Base-by-base conservation (phyloP, 1,140 invertebrate genomes). In the Cydia fagiglandana region DNA sequence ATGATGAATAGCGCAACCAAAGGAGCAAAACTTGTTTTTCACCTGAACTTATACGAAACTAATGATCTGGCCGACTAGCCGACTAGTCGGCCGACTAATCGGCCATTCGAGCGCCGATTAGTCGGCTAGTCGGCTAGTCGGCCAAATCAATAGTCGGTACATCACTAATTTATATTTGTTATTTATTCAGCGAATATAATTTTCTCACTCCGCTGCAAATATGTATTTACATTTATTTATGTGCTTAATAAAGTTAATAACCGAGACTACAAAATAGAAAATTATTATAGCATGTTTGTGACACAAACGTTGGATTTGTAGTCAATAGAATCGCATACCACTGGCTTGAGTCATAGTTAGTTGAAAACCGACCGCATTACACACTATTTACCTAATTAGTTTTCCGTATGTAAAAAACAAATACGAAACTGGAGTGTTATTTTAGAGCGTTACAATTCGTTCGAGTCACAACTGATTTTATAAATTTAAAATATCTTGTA, bases 241-340 rank as follows among this genome's bases (percentile, higher is more conserved):
- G n/a, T 56, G 53, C 24, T 24, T 10, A 20, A 61, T 12, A 20
- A 61, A 61, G 56, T 24, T 24, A 61, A 61, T 61, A 61, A 61
- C 56, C 56, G 5, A 20, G 0, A 10, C 20, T 24, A 61, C 56
- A 61, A 9, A 56, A 56, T 56, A 56, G n/a, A 56, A 17, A 56
- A 10, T 7, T 5, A 56, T 6, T 4, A 56, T 17, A 34, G 5
- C 34, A 56, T 17, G 53, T 56, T 56, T 17, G n/a, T 20, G n/a
- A 61, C 56, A 61, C n/a, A 56, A 56, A 56, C 17, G 17, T 17
- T 24, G 56, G 20, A 61, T 61, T 24, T 61, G 20, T 24, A 24
- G 20, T 61, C 56, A 61, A 61, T 24, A 24, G 56, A 61, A 61
- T 61, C n/a, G 56, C 56, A 61, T 61, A 61, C 56, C 56, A 7